phyloP scores from a whole-genome alignment of 1,140 invertebrate species.

The Panulirus ornatus region DNA sequence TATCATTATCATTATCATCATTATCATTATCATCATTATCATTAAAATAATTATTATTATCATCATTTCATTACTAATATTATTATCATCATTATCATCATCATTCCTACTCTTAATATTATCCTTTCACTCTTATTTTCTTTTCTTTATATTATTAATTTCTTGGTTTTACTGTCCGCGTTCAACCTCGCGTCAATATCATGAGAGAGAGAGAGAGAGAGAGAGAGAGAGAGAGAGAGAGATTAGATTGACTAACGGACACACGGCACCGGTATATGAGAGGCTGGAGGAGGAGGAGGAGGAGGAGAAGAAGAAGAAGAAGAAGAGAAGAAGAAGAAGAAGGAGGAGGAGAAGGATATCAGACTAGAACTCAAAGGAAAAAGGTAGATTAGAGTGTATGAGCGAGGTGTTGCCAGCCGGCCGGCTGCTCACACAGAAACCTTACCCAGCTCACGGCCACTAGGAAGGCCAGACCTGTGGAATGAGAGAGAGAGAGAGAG shows the following conservation, averaged over 20 bases:
- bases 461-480: background rate
- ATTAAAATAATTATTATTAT: too few species aligned
- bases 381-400: background rate
- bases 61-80: too few species aligned
- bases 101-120: too few species aligned
- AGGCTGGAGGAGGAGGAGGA: background rate
- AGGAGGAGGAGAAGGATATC: slow-evolving; percentile 6
- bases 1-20: too few species aligned
- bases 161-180: too few species aligned
- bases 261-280: background rate
- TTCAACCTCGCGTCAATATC: background rate
- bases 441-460: too few species aligned
- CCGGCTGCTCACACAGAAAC: too few species aligned
- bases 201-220: slow-evolving; percentile 4
- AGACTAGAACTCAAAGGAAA: background rate
- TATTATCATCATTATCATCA: too few species aligned
- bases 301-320: slow-evolving; percentile 6
- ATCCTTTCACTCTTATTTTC: background rate
- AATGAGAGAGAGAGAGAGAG: background rate
- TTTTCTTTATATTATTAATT: background rate
- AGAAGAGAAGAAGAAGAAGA: background rate
- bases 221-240: slow-evolving; percentile 23
- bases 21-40: too few species aligned
- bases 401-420: too few species aligned
- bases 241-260: background rate